phyloP scores from a whole-genome alignment of 2,888 invertebrate species.

The Leucophora obtusa region DNA sequence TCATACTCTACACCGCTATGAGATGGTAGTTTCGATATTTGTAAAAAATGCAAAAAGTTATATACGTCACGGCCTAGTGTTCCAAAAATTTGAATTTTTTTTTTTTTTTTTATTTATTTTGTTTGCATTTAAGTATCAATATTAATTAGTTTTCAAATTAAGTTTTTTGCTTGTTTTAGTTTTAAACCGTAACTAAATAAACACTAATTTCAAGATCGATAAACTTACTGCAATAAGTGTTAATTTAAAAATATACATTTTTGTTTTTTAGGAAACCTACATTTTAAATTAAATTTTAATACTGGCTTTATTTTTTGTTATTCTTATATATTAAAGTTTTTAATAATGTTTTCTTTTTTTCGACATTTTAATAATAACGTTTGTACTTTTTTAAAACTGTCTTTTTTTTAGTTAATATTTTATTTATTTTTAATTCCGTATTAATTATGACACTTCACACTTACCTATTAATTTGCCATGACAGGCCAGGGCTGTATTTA shows the following conservation, averaged over 20 bases:
- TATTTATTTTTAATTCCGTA: slow-evolving; percentile 13
- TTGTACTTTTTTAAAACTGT: background rate
- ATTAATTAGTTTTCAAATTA: background rate
- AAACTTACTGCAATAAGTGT: slow-evolving; percentile 16
- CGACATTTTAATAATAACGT: background rate
- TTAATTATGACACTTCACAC: slow-evolving; percentile 63
- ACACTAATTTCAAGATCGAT: slow-evolving; percentile 31
- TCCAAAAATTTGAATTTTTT: background rate
- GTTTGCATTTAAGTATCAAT: background rate
- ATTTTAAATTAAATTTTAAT: background rate
- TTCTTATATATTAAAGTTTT: background rate
- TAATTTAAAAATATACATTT: slow-evolving; percentile 22
- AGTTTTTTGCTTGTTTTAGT: background rate
- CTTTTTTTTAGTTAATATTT: background rate
- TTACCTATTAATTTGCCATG: slow-evolving; percentile 75
- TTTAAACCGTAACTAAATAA: background rate
- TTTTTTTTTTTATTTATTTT: too few species aligned
- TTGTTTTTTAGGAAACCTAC: too few species aligned
- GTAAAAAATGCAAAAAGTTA: too few species aligned
- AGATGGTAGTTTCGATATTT: too few species aligned
- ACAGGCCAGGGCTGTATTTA: slow-evolving; percentile 73
- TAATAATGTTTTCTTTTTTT: background rate
- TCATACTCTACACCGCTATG: too few species aligned
- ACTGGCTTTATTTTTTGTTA: background rate
- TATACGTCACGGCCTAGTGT: background rate